Evolutionary conservation across 2,113 vertebrate species (phyloP).

Genomic region (Podilymbus podiceps): DNA sequence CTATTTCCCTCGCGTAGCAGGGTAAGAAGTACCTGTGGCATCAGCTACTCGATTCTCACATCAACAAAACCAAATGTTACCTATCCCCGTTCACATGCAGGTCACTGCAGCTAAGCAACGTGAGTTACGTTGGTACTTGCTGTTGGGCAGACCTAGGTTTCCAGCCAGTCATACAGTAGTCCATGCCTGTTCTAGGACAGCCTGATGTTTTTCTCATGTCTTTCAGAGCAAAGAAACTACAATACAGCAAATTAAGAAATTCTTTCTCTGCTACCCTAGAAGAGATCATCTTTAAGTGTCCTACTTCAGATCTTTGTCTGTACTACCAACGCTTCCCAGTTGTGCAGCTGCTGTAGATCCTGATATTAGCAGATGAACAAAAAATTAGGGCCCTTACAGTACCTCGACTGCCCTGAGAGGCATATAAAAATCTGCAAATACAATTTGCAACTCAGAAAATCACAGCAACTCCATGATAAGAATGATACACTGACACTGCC

Average conservation of each 20-base stretch:
- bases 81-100: not conserved
- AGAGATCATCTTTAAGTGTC: not conserved
- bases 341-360: not conserved
- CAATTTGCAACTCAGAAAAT: not conserved
- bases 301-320: not conserved
- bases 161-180: not conserved
- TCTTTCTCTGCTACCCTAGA: not conserved
- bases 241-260: not conserved
- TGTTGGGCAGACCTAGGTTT: not conserved
- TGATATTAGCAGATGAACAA: not conserved
- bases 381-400: not conserved
- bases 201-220: not conserved
- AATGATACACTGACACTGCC: not conserved
- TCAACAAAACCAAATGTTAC: not conserved
- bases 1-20: not conserved
- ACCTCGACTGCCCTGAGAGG: not conserved
- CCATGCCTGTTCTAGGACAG: not conserved
- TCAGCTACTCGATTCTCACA: not conserved
- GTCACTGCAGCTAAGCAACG: not conserved
- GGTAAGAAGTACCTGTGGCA: not conserved
- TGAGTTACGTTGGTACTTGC: not conserved
- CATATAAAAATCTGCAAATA: not conserved
- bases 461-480: not conserved
- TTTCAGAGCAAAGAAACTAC: not conserved
- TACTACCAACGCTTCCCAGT: not conserved